Conservation (phyloP, 2,113 vertebrate species). For the Vireo altiloquus region DNA sequence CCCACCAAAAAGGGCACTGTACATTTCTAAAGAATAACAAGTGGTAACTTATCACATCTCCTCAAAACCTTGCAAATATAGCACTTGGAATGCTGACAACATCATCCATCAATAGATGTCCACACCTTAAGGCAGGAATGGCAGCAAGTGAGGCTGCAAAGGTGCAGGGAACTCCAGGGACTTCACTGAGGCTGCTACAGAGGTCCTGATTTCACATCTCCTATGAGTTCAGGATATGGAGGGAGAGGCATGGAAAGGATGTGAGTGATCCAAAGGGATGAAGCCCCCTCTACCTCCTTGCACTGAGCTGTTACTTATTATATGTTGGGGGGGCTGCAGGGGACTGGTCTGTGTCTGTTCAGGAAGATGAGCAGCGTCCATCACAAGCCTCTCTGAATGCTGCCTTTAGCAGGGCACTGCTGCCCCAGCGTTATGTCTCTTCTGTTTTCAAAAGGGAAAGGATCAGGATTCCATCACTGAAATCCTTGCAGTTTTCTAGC, state of each 20-base stretch:
- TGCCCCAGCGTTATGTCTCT: fast-evolving
- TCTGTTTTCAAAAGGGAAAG: background rate
- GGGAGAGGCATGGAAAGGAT: background rate
- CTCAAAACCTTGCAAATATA: background rate
- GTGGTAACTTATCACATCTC: background rate
- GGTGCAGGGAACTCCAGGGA: background rate
- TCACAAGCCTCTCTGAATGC: background rate
- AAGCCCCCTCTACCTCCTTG: background rate
- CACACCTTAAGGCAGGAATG: background rate
- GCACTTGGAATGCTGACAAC: background rate
- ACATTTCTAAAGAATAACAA: background rate
- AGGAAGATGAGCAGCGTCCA: fast-evolving
- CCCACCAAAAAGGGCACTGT: background rate
- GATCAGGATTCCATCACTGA: background rate
- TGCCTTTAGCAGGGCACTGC: background rate
- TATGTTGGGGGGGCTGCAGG: fast-evolving
- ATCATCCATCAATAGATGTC: background rate
- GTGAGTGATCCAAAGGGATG: background rate
- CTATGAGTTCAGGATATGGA: background rate
- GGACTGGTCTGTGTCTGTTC: background rate
- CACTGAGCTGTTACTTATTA: background rate
- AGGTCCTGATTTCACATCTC: background rate
- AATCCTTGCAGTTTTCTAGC: background rate
- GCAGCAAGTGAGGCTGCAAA: background rate
- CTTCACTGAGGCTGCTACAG: background rate